These are phyloP conservation scores for Coenonympha glycerion DNA, from an alignment of 2,888 invertebrate genomes.

Conservation along the genomic window DNA sequence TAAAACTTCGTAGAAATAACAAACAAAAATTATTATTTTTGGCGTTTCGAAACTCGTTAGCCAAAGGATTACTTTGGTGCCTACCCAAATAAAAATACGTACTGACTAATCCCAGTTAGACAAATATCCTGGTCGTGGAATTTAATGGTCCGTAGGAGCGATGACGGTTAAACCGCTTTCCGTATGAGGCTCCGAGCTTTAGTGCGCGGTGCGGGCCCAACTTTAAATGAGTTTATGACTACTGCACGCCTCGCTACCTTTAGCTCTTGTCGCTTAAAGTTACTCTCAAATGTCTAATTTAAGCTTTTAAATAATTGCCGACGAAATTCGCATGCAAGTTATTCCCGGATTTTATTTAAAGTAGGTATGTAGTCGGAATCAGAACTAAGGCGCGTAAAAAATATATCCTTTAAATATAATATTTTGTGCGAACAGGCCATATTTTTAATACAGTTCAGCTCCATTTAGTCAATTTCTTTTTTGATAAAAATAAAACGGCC, in stretches of 20 bases:
- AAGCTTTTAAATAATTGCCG: constrained; percentile 43
- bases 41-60: too few species aligned
- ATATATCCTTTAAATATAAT: too few species aligned
- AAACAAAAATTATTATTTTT: too few species aligned
- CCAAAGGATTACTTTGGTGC: not conserved
- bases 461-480: too few species aligned
- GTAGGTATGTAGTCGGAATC: too few species aligned
- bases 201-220: constrained; percentile 56
- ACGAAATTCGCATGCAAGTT: constrained; percentile 30
- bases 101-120: constrained; percentile 65
- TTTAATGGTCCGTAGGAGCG: constrained; percentile 67
- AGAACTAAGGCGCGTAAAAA: too few species aligned
- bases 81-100: constrained; percentile 33
- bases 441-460: too few species aligned
- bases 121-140: constrained; percentile 63
- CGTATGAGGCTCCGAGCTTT: constrained; percentile 61
- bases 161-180: constrained; percentile 68
- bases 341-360: too few species aligned
- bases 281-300: constrained; percentile 43
- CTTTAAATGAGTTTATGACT: constrained; percentile 72
- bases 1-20: too few species aligned
- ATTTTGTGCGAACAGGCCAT: too few species aligned
- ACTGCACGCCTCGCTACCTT: constrained; percentile 36
- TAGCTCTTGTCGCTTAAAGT: constrained; percentile 34
- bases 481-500: too few species aligned